These are phyloP conservation scores for Drosophila mayaguana DNA, from an alignment of 2,888 invertebrate species.

Conservation along the genomic window DNA sequence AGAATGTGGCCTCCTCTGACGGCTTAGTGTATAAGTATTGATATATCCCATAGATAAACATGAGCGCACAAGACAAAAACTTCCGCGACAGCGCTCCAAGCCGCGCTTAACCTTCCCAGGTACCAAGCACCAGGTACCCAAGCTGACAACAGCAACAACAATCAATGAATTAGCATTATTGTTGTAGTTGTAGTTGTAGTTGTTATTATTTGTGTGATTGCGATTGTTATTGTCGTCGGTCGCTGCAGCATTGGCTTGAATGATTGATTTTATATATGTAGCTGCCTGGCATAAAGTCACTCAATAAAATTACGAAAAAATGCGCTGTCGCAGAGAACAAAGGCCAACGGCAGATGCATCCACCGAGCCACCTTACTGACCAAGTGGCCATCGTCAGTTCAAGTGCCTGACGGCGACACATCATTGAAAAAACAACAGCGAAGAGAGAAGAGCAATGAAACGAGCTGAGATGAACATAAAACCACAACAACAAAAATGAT, in stretches of 20 bases:
- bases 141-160: conserved; percentile 48
- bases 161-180: conserved; percentile 50
- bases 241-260: conserved; percentile 49
- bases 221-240: conserved; percentile 35
- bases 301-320: conserved; percentile 78
- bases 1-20: conserved; percentile 50
- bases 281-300: conserved; percentile 76
- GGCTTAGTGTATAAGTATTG: conserved; percentile 55
- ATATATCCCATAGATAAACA: conserved; percentile 74
- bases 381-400: conserved; percentile 65
- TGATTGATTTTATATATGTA: conserved; percentile 78
- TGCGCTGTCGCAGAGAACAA: conserved; percentile 72
- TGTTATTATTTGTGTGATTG: conserved; percentile 29
- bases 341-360: conserved; percentile 65
- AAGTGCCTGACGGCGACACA: conserved; percentile 54
- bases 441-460: conserved; percentile 3
- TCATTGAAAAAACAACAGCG: conserved; percentile 41
- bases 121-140: conserved; percentile 31
- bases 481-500: conserved; percentile 38
- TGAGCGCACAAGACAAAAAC: conserved; percentile 53
- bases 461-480: neutral
- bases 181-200: conserved; percentile 9
- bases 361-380: conserved; percentile 65
- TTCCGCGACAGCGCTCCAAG: conserved; percentile 52
- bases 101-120: conserved; percentile 62